A percentile compares a stretch with the other conserved stretches of the same genome.
phyloP scores from a whole-genome alignment of 2,113 vertebrate genomes.

The Grammomys dolichurus region DNA sequence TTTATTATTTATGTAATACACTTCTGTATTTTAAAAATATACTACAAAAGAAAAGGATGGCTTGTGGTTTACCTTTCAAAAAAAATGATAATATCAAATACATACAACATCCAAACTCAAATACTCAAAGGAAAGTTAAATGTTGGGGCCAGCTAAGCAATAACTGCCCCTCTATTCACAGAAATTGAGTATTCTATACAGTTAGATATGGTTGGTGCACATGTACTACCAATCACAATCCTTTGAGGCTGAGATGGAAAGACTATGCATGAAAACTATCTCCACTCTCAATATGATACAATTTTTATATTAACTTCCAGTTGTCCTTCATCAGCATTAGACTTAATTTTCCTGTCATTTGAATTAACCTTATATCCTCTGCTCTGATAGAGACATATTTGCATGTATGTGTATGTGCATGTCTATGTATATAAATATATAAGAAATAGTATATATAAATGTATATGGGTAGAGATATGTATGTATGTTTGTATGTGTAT shows the following conservation, averaged over 20 bases:
- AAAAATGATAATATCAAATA: neutral
- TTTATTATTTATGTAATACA: neutral
- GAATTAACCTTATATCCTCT: neutral
- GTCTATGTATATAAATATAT: neutral
- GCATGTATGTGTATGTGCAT: neutral
- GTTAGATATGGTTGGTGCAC: too few species aligned
- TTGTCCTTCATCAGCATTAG: slow-evolving; percentile 15
- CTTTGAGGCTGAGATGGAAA: neutral
- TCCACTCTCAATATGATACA: neutral
- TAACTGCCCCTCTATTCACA: neutral
- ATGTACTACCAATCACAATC: neutral
- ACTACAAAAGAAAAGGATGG: neutral
- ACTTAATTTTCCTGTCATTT: slow-evolving; percentile 37
- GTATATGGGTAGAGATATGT: too few species aligned
- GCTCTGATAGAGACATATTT: neutral
- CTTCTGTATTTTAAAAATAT: neutral
- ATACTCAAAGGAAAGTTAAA: neutral
- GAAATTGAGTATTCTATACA: neutral
- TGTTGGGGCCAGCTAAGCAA: neutral
- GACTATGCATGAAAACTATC: neutral
- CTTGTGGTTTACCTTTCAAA: neutral
- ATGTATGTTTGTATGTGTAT: neutral
- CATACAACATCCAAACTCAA: slow-evolving; percentile 10
- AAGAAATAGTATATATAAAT: neutral
- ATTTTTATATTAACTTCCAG: slow-evolving; percentile 26